Conservation (phyloP, 2,888 invertebrate genomes). For the Buathra laborator region DNA sequence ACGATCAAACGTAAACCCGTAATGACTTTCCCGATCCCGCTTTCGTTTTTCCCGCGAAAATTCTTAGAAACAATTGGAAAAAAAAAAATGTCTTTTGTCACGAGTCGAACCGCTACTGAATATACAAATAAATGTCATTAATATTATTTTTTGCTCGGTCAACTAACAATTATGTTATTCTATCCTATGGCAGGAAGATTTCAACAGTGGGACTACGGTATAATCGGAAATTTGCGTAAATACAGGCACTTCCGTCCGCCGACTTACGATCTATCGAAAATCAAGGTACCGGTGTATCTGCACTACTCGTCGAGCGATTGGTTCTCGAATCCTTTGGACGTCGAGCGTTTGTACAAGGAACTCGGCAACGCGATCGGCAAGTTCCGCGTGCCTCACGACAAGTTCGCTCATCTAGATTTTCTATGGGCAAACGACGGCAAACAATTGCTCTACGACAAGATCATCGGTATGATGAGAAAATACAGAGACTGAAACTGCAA, state of each 20-base stretch:
- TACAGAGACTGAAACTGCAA: constrained; percentile 40
- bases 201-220: constrained; percentile 86
- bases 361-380: constrained; percentile 86
- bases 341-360: constrained; percentile 85
- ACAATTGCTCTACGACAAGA: constrained; percentile 85
- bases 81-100: too few species aligned
- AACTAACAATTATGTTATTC: neutral
- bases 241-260: constrained; percentile 88
- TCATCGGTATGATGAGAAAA: constrained; percentile 69
- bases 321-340: constrained; percentile 87
- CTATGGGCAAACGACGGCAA: constrained; percentile 88
- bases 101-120: too few species aligned
- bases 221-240: constrained; percentile 85
- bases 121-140: too few species aligned
- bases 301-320: constrained; percentile 89
- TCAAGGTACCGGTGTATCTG: constrained; percentile 88
- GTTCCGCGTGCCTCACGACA: constrained; percentile 86
- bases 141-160: neutral
- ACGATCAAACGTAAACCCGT: too few species aligned
- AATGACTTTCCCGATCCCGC: too few species aligned
- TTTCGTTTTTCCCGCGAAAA: too few species aligned
- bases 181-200: constrained; percentile 15
- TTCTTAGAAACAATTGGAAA: neutral
- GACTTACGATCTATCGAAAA: constrained; percentile 86
- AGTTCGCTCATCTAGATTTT: constrained; percentile 90